Conservation (phyloP, 2,797 vertebrate species). For the Silurus aristotelis region DNA sequence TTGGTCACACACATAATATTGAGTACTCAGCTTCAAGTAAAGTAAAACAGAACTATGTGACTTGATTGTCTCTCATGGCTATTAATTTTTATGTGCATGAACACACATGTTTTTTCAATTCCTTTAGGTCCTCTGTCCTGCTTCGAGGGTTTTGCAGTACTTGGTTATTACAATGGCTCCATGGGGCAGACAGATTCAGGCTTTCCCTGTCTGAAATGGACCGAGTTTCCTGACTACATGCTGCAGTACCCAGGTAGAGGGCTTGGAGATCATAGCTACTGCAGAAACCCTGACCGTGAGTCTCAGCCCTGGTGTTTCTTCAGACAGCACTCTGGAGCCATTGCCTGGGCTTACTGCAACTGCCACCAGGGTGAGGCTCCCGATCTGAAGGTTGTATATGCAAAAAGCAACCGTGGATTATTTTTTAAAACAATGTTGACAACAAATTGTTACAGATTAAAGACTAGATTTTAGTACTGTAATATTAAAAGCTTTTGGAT, state of each 20-base stretch:
- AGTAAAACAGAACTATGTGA: neutral
- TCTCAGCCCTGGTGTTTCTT: conserved; percentile 91
- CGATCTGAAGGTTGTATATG: neutral
- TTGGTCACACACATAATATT: neutral
- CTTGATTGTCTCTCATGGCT: neutral
- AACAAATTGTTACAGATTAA: neutral
- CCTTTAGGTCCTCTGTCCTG: conserved; percentile 65
- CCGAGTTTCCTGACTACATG: conserved; percentile 88
- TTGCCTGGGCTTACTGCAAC: conserved; percentile 89
- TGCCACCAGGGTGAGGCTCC: conserved; percentile 81
- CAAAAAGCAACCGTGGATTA: neutral
- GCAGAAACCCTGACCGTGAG: conserved; percentile 87
- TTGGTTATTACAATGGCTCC: conserved; percentile 71
- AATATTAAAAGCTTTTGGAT: conserved; percentile 2
- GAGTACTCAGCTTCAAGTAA: neutral
- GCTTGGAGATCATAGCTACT: conserved; percentile 86
- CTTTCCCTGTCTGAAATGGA: conserved; percentile 81
- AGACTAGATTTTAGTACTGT: neutral
- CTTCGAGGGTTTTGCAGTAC: conserved; percentile 66
- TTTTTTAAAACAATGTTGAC: neutral
- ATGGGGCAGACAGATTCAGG: conserved; percentile 74
- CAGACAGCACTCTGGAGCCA: conserved; percentile 81
- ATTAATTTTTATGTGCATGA: neutral
- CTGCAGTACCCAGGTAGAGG: conserved; percentile 86
- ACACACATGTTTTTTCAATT: conserved; percentile 6